Evolutionary conservation across 2,888 invertebrate species (phyloP), one percentile per base, ranked within the genome.

Genomic region (Chloromyia formosa): DNA sequence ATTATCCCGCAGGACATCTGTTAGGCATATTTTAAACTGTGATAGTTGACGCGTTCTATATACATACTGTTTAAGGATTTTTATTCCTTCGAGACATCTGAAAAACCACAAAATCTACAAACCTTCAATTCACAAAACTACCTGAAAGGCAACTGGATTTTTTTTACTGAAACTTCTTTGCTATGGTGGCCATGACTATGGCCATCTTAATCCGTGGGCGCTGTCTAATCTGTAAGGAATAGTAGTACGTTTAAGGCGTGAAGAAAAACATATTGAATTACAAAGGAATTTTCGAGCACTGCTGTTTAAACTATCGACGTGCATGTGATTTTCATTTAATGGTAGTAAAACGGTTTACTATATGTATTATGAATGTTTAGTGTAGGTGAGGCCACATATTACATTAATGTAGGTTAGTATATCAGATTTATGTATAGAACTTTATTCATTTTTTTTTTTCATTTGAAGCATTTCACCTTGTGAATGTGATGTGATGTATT

Each of bases 221-320:
- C n/a, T 60, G 5, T 22, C 22, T 23, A 9, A 22, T 23, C 60
- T 12, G 12, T 5, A 35, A 35, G 35, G 42, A n/a, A 62, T 40
- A 7, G 42, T 35, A 42, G 62, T 2, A 3, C 5, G 49, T 45
- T n/a, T 16, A 53, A 16, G 14, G n/a, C n/a, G 20, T 22, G 1
- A 66, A 66, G 45, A 18, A 71, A 71, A 71, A 71, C 71, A 56
- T 56, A 71, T 71, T 71, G 40, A 71, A 58, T 71, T 71, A 40
- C 71, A 56, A 69, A 40, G 56, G 42, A 71, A 20, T 75, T 77
- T 78, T 74, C 69, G 23, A 60, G 45, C 16, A 20, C 4, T 18
- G 12, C 49, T 49, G 16, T 49, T 49, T n/a, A 49, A 49, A 49
- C 3, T 7, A n/a, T 49, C 12, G 12, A 10, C 49, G 5, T 49